A percentile compares a stretch with the other conserved stretches of the same genome.
Evolutionary conservation across 2,113 vertebrate genomes (phyloP).

Genomic region (Eurypyga helias): DNA sequence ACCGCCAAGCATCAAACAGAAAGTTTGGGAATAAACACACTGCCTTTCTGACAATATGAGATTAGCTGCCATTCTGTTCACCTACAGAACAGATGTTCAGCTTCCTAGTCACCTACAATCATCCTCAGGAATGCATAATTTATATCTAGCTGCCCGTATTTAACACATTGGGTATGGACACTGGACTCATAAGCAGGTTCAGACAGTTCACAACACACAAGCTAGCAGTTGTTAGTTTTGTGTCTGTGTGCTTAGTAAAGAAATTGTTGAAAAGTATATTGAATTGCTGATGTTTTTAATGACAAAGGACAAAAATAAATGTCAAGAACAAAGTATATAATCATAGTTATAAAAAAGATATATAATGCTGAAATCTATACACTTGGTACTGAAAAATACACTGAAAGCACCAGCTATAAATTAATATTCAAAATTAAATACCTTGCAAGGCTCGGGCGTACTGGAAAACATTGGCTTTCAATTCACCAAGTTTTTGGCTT

Average conservation of each 20-base stretch:
- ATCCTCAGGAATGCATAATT: constrained; percentile 10
- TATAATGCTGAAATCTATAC: not conserved
- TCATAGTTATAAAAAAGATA: not conserved
- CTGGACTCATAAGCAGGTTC: not conserved
- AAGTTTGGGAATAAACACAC: constrained; percentile 27
- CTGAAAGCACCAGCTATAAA: not conserved
- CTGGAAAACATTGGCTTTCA: not conserved
- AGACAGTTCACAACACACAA: not conserved
- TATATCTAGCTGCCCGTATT: not conserved
- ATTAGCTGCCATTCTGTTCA: constrained; percentile 59
- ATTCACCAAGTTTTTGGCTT: not conserved
- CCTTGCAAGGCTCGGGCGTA: not conserved
- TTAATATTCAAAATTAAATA: not conserved
- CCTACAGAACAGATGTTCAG: constrained; percentile 73
- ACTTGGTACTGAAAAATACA: not conserved
- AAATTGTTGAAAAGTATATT: not conserved
- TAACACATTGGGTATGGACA: not conserved
- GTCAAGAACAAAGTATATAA: not conserved
- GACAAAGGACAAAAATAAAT: not conserved
- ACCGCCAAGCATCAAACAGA: constrained; percentile 39
- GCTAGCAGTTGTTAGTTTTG: not conserved
- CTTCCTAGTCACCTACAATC: constrained; percentile 56
- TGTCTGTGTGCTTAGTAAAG: not conserved
- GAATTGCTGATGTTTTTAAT: not conserved
- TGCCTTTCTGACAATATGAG: constrained; percentile 31